Base-by-base conservation (phyloP, 2,797 vertebrate species). In the Philypnodon macrostomus region DNA sequence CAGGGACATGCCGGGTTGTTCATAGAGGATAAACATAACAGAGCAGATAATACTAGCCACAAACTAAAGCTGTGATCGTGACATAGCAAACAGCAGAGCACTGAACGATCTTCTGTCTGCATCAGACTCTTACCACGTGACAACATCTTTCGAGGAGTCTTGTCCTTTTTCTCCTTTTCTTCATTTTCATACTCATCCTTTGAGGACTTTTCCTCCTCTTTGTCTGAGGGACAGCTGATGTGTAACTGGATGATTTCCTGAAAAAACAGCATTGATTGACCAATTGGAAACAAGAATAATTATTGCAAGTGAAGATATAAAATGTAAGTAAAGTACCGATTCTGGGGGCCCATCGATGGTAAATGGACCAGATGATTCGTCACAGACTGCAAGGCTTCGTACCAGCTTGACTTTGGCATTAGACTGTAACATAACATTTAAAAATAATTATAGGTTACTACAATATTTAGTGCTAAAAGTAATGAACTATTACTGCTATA, bases 391-490 rank as follows among this genome's bases (percentile, higher is more conserved):
- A 70, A 99, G 88, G 81, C 96, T 96, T 57, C 96, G 90, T 63
- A 99, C 96, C 85, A 99, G 88, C 75, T 97, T 99, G 58, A 98
- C 87, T 88, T 99, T 98, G 30, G 95, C 95, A 81, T 99, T 98
- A 54, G 96, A 98, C 96, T 98, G 81, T 53, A 79, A 86, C 17
- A 80, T 17, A 73, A 67, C n/a, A n/a, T n/a, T n/a, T n/a, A n/a
- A n/a, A n/a, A n/a, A n/a, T n/a, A n/a, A n/a, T n/a, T n/a, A n/a
- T n/a, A n/a, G n/a, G n/a, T n/a, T n/a, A n/a, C n/a, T n/a, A n/a
- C n/a, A n/a, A n/a, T n/a, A n/a, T n/a, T n/a, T n/a, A n/a, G n/a
- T n/a, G n/a, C n/a, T n/a, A n/a, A n/a, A n/a, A n/a, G n/a, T n/a
- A n/a, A n/a, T n/a, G n/a, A n/a, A n/a, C n/a, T n/a, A n/a, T n/a